phyloP scores from a whole-genome alignment of 2,888 invertebrate species.

The Microplitis manilae region DNA sequence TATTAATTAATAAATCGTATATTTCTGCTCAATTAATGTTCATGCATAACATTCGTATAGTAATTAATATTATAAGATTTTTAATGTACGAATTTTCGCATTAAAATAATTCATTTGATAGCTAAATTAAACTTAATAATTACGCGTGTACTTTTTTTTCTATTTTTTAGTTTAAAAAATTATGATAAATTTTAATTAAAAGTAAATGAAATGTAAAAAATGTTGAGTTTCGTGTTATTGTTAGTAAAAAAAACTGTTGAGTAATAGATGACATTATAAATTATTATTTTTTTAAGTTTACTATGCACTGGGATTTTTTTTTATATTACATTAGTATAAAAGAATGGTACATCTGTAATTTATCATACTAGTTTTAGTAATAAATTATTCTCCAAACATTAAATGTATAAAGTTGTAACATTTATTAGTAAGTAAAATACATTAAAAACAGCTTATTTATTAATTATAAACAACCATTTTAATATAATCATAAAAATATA shows the following conservation, averaged over 20 bases:
- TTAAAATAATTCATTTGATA: not conserved
- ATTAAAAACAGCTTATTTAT: not conserved
- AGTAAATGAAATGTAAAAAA: not conserved
- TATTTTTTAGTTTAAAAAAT: not conserved
- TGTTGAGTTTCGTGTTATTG: not conserved
- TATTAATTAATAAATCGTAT: not conserved
- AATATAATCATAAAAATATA: not conserved
- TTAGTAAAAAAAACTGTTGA: not conserved
- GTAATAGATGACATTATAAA: not conserved
- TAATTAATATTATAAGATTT: not conserved
- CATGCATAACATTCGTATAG: not conserved
- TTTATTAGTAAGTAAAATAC: not conserved
- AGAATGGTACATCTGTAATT: not conserved
- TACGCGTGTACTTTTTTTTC: not conserved
- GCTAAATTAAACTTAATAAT: not conserved
- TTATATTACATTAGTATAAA: not conserved
- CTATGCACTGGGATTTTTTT: not conserved
- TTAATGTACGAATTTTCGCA: not conserved
- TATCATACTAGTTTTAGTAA: not conserved
- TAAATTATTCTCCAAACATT: not conserved
- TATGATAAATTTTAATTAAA: not conserved
- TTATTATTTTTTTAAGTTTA: not conserved
- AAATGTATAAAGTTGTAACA: slow-evolving; percentile 9
- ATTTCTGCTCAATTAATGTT: slow-evolving; percentile 11
- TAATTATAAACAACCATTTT: not conserved